Evolutionary conservation across 2,113 vertebrate genomes (phyloP), one percentile per base, ranked within the genome.

Genomic region (Urocynchramus pylzowi): DNA sequence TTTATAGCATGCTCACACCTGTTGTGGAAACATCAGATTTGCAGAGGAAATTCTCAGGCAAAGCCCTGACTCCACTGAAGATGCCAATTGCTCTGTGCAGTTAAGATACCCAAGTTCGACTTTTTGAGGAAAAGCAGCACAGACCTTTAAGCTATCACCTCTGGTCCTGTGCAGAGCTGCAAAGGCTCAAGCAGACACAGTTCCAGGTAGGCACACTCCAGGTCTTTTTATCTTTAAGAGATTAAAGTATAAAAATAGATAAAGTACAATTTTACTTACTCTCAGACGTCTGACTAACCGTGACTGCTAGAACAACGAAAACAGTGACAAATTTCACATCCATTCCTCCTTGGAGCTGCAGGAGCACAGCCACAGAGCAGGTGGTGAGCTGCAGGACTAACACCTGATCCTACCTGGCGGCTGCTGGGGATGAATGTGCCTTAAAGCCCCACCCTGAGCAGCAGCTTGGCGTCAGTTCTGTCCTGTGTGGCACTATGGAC

Each of bases 361-460:
- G 73, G 54, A 67, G 33, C n/a, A 20, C 6, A 9, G 71, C 30
- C 22, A 20, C 35, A 2, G 64, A 10, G 45, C 64, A 13, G 75
- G 39, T 2, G 14, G 33, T 7, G 52, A 90, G 42, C 81, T 79
- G 69, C 82, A 94, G 96, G 92, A 94, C 75, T 54, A 86, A 49
- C 35, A 33, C 60, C 84, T 90, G 89, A 53, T 27, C 60, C n/a
- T 44, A 49, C 81, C 78, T 89, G 67, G 76, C 0, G 13, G 63
- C 88, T 75, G 18, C 81, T 23, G n/a, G 73, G 68, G 54, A 77
- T 54, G 7, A 95, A 95, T 1, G 16, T 67, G 67, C 73, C 50
- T 85, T 83, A 63, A 86, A 91, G 97, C 97, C 73, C 96, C 97
- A 91, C 98, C 98, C 97, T 42, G 64, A 63, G 69, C 93, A 88